Base-by-base conservation (phyloP, 2,797 vertebrate species). In the Amblyraja radiata region DNA sequence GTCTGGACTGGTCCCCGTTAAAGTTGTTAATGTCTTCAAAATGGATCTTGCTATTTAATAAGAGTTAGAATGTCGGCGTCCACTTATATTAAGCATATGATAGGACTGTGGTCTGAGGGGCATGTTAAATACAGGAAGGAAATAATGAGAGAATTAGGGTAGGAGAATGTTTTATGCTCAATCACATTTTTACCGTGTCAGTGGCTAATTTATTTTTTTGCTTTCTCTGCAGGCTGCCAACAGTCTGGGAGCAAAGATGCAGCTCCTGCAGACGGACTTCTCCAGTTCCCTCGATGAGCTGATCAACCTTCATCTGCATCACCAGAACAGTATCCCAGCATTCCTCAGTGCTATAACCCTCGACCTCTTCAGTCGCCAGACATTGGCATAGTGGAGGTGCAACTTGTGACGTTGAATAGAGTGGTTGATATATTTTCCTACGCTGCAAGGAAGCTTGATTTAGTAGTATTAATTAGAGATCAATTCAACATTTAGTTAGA, bases 271-370 rank as follows among this genome's bases (percentile, higher is more conserved):
- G 94, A 99, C 98, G 0, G 97, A 97, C 93, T 99, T 99, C 94
- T 99, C 98, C 0, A 96, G 95, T 74, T 97, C 97, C 0, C 95
- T 99, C 93, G 95, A 93, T 0, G 98, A 98, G 93, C 97, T 99
- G 94, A 97, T 99, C 0, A 95, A 97, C 0, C 97, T 99, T 7
- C 98, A 99, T 93, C 96, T 99, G 93, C 95, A 96, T 16, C 97
- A 95, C 93, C 99, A 99, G 96, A 98, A 99, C 96, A 99, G 99
- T 96, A 98, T 99, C 95, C 99, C 99, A 0, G 98, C 97, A 8
- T 97, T 97, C 96, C 96, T 97, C 94, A 96, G 97, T 0, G 95
- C 97, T 0, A 95, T 97, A 94, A 97, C 97, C 39, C 97, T 99
- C 0, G 98, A 99, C 93, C 98, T 99, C 95, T 99, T 99, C 95